A percentile compares a stretch with the other conserved stretches of the same genome.
Conservation (phyloP, 53 echinoderm and acorn worm species). For the Apostichopus leukothele region DNA sequence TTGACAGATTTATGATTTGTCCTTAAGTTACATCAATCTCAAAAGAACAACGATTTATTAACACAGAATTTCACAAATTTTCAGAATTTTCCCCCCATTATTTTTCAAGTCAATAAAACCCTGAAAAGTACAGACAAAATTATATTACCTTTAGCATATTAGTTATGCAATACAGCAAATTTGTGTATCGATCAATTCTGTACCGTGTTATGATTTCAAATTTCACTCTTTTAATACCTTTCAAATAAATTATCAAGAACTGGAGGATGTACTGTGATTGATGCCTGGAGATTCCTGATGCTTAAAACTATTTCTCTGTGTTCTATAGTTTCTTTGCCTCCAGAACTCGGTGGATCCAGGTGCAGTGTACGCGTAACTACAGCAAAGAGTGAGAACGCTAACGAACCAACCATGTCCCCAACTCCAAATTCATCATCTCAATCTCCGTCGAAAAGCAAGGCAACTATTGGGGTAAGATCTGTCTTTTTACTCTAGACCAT, state of each 20-base stretch:
- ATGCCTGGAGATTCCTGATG: background rate
- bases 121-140: too few relatives aligned
- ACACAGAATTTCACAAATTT: too few relatives aligned
- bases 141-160: too few relatives aligned
- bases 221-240: background rate
- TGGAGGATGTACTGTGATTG: too few relatives aligned
- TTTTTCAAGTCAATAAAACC: too few relatives aligned
- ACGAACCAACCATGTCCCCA: conserved; percentile 46
- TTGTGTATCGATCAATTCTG: too few relatives aligned
- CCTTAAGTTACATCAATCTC: too few relatives aligned
- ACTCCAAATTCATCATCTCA: conserved; percentile 27
- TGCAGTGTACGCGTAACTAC: conserved; percentile 78
- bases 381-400: conserved; percentile 30
- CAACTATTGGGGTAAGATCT: conserved; percentile 45
- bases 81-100: too few relatives aligned
- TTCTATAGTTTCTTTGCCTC: conserved; percentile 77
- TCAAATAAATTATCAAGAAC: background rate
- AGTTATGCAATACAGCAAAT: too few relatives aligned
- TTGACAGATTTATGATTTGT: too few relatives aligned
- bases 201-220: background rate
- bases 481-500: too few relatives aligned
- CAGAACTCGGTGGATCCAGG: conserved; percentile 83
- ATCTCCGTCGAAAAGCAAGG: conserved; percentile 32
- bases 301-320: background rate
- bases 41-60: too few relatives aligned